Evolutionary conservation across 2,113 vertebrate genomes (phyloP).

Genomic region (Sinocyclocheilus rhinocerous): DNA sequence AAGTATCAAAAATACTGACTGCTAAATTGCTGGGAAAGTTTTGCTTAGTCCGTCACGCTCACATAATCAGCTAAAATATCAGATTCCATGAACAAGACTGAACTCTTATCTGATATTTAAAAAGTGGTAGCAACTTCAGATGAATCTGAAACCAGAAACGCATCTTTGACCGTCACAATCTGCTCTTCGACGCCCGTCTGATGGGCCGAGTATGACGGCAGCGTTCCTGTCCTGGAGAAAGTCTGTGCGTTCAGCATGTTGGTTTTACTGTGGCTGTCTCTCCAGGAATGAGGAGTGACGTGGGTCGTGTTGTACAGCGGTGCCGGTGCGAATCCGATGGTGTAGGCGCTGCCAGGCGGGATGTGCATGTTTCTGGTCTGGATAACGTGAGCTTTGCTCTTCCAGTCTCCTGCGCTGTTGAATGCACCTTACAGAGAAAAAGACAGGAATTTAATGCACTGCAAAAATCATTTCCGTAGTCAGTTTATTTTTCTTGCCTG

Average conservation of each 20-base stretch:
- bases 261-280: conserved; percentile 63
- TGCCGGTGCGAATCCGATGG: conserved; percentile 68
- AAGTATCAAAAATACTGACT: too few species aligned
- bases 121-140: conserved; percentile 75
- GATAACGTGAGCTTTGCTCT: not conserved
- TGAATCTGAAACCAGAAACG: not conserved
- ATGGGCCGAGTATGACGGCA: conserved; percentile 68
- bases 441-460: not conserved
- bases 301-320: conserved; percentile 63
- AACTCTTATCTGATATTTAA: conserved; percentile 50
- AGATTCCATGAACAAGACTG: not conserved
- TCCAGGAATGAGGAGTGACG: conserved; percentile 59
- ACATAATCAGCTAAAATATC: not conserved
- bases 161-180: not conserved
- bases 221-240: conserved; percentile 66
- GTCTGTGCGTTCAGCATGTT: conserved; percentile 59
- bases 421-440: conserved; percentile 64
- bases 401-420: conserved; percentile 47
- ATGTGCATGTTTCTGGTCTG: conserved; percentile 44
- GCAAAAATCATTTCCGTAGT: not conserved
- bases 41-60: too few species aligned
- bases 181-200: conserved; percentile 24
- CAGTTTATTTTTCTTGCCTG: too few species aligned
- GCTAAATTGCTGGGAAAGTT: too few species aligned
- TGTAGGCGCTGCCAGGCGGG: conserved; percentile 65